Conservation (phyloP, 2,888 invertebrate genomes). For the Plemyria rubiginata region DNA sequence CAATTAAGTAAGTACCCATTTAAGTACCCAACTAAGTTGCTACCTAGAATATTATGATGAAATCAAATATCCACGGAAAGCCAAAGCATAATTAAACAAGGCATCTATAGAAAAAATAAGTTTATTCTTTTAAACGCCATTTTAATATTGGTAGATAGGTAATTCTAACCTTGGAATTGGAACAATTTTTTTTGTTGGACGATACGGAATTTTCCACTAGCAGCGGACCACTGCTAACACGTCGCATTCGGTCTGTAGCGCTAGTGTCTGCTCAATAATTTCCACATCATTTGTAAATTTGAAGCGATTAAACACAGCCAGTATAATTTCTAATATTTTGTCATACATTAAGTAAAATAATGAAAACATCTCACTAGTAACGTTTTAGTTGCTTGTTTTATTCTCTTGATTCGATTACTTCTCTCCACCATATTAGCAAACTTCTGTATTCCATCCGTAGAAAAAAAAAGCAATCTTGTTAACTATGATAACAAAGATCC, state of each 20-base stretch:
- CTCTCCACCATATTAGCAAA: too few relatives aligned
- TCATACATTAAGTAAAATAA: conserved; percentile 10
- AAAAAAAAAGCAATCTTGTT: too few relatives aligned
- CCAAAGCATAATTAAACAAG: background rate
- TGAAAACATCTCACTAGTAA: background rate
- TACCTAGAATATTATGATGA: conserved; percentile 30
- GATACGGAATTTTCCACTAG: conserved; percentile 65
- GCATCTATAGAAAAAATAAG: too few relatives aligned
- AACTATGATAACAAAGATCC: too few relatives aligned
- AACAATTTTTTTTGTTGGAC: too few relatives aligned
- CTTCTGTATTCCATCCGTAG: too few relatives aligned
- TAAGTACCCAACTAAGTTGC: conserved; percentile 13
- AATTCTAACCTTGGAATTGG: background rate
- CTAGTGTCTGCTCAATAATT: conserved; percentile 54
- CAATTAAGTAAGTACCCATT: background rate
- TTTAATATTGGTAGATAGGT: background rate
- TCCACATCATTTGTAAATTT: conserved; percentile 58
- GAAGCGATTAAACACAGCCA: conserved; percentile 55
- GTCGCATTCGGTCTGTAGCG: conserved; percentile 55
- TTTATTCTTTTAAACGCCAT: background rate
- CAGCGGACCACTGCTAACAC: conserved; percentile 45
- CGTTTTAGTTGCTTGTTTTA: too few relatives aligned
- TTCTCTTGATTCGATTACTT: too few relatives aligned
- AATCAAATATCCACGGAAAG: conserved; percentile 27
- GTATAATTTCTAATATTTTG: conserved; percentile 14